A percentile compares a stretch with the other conserved stretches of the same genome.
These are phyloP conservation scores for Knipowitschia caucasica DNA, from an alignment of 2,797 vertebrate species.

Conservation along the genomic window DNA sequence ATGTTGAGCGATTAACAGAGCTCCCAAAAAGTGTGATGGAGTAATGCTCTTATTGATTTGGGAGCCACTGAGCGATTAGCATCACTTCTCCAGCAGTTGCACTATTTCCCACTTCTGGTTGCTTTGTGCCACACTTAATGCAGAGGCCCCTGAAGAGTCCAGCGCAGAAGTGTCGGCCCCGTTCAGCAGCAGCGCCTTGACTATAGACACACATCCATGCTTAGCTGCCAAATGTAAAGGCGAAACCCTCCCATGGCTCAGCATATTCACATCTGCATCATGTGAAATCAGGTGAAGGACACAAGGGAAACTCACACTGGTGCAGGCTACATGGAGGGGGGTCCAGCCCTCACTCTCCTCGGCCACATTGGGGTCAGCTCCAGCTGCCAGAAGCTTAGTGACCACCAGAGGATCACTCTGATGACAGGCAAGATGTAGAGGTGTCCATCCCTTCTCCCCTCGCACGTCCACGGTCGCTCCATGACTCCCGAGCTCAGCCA, in stretches of 20 bases:
- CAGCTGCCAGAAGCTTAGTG: constrained; percentile 68
- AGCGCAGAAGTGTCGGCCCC: constrained; percentile 62
- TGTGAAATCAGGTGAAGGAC: constrained; percentile 77
- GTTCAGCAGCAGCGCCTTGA: constrained; percentile 79
- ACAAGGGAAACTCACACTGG: constrained; percentile 65
- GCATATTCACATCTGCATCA: constrained; percentile 71
- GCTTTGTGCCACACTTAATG: constrained; percentile 72
- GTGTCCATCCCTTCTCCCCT: constrained; percentile 79
- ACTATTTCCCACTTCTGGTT: constrained; percentile 68
- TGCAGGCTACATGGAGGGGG: constrained; percentile 81
- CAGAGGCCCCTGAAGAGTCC: constrained; percentile 71
- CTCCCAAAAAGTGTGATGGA: neutral
- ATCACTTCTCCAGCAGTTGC: constrained; percentile 59
- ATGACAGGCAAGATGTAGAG: constrained; percentile 81
- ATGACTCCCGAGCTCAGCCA: constrained; percentile 74
- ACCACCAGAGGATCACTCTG: constrained; percentile 67
- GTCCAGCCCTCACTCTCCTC: constrained; percentile 78
- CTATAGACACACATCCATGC: constrained; percentile 70
- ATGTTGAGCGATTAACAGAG: too few relatives aligned
- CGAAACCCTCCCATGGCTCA: constrained; percentile 70
- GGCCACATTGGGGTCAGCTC: constrained; percentile 70
- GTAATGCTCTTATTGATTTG: neutral
- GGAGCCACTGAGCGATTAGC: constrained; percentile 7
- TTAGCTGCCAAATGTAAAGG: constrained; percentile 81
- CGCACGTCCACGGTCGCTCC: constrained; percentile 58